Evolutionary conservation across 2,888 invertebrate genomes (phyloP), one percentile per base, ranked within the genome.

Genomic region (Hymenopus coronatus): DNA sequence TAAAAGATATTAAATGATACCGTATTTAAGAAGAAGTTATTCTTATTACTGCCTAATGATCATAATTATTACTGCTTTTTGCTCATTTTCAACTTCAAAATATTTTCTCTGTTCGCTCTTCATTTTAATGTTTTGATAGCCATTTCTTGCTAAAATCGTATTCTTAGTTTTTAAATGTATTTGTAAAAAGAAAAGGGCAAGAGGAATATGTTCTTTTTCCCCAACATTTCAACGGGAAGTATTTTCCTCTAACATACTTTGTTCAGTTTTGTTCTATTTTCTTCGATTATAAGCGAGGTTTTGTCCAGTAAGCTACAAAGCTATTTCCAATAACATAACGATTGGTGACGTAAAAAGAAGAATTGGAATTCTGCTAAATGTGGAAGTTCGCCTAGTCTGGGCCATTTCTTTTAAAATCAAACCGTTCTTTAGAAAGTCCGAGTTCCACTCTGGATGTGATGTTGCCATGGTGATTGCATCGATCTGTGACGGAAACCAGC

Each of bases 381-480:
- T 70, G 54, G 54, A 70, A 70, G 2, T 20, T 70, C 20, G 54
- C 54, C 54, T 70, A 6, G 54, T 20, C 20, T 70, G 4, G 20
- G 54, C 54, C 20, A 70, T 70, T 70, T 70, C 54, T 70, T 70
- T 70, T 70, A 70, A 25, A 70, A 70, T 70, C 54, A 70, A 70
- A 70, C 54, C 54, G 20, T 70, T 25, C 25, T 70, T 70, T 25
- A 70, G 20, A 70, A 70, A 28, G 85, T 33, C 40, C 40, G 85
- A 33, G 85, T 85, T 28, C 46, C 85, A 46, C 88, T 88, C 40
- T 83, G 85, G 83, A 82, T 88, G 88, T 82, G 28, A 46, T 30
- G 88, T 88, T 84, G 84, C 70, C 84, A 88, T 88, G 88, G 88
- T 33, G 86, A 85, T 82, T 25, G 46, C 89, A 89, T 89, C 89